Evolutionary conservation across 2,113 vertebrate species (phyloP), one percentile per base, ranked within the genome.

Genomic region (Corydoras maculifer): DNA sequence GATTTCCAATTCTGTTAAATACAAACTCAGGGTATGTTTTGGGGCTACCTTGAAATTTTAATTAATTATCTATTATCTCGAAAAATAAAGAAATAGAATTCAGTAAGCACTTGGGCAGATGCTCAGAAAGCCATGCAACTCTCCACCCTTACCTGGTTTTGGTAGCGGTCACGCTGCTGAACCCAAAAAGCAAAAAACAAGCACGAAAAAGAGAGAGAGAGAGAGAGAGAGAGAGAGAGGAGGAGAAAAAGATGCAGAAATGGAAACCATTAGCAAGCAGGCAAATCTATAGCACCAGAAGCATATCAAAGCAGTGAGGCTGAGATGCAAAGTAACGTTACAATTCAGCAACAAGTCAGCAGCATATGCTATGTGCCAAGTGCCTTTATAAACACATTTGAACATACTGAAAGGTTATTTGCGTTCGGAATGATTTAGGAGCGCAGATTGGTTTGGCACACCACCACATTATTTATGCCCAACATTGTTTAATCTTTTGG

Each of bases 131-230:
- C n/a, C 6, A 55, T 14, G 43, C 35, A 55, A n/a, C 57, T 63
- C 32, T 30, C 49, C 43, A 31, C n/a, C 9, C 85, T 88, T 80
- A 90, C 89, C 88, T 88, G 84, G 63, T 86, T 75, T 91, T 89
- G 73, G 67, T 83, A 65, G 84, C 18, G 49, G 84, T 57, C 50
- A 84, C 74, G 77, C 83, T 87, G 84, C 80, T 81, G 79, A 5
- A 78, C 84, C 84, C 86, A 76, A 31, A 68, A 74, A 57, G 73
- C 12, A 80, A 58, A 79, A 25, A 78, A 80, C 81, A 79, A 78
- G 70, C 14, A 78, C 68, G 74, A 43, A 48, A 31, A 12, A 77
- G 51, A 74, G 55, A 65, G 68, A 68, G 60, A 77, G 79, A 15
- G 78, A 69, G 70, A 51, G 58, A 74, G 55, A 65, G 68, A 68